These are phyloP conservation scores for Diarsia dahlii DNA, from an alignment of 2,888 invertebrate species.

Conservation along the genomic window DNA sequence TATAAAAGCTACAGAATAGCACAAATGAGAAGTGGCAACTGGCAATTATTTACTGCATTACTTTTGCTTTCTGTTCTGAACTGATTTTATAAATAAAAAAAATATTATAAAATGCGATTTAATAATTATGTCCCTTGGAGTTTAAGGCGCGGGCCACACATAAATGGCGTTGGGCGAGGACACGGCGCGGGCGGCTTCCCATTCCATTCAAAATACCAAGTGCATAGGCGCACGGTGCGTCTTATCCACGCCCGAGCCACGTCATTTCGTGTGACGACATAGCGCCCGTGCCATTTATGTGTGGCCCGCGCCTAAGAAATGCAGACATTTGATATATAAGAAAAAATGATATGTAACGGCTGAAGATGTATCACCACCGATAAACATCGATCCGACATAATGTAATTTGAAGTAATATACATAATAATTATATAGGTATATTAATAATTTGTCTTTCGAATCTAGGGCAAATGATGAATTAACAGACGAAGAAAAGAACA, in stretches of 20 bases:
- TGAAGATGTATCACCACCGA: neutral
- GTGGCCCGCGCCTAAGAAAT: constrained; percentile 4
- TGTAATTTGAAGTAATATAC: neutral
- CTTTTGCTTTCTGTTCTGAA: constrained; percentile 6
- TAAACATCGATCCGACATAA: constrained; percentile 12
- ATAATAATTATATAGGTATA: no score
- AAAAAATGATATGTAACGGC: neutral
- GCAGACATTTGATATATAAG: neutral
- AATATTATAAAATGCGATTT: constrained; percentile 30
- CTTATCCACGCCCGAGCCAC: no score
- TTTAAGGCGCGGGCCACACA: neutral
- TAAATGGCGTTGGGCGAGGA: no score
- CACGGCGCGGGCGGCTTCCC: no score
- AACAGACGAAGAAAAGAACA: neutral
- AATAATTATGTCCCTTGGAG: constrained; percentile 13
- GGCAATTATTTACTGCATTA: constrained; percentile 1
- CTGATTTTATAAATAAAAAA: neutral
- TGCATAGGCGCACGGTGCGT: no score
- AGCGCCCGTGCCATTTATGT: no score
- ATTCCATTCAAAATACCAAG: no score
- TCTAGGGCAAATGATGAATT: neutral
- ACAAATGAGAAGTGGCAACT: constrained; percentile 7
- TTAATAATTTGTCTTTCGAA: neutral
- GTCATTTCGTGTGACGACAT: no score
- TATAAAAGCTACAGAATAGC: constrained; percentile 29